These are phyloP conservation scores for Ormia ochracea DNA, from an alignment of 2,888 invertebrate species.

Conservation along the genomic window DNA sequence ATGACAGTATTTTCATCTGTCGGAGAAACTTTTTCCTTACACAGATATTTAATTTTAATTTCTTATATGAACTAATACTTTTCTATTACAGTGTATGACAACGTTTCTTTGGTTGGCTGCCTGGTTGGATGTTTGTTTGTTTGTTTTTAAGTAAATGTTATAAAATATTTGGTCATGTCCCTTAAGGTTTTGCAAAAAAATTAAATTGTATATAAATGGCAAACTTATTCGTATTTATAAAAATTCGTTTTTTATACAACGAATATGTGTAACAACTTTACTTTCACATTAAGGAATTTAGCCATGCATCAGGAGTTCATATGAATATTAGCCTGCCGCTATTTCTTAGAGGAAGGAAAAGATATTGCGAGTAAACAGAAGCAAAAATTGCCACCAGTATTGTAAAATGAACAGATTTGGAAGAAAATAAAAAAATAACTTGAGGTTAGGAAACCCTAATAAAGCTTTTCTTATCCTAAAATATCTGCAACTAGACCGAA, in stretches of 20 bases:
- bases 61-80: not conserved
- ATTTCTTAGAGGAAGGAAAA: not conserved
- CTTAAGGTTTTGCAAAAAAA: conserved; percentile 36
- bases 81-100: not conserved
- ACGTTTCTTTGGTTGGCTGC: too few relatives aligned
- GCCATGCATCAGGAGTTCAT: not conserved
- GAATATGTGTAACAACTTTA: not conserved
- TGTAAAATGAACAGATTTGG: too few relatives aligned
- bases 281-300: not conserved
- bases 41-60: conserved; percentile 16
- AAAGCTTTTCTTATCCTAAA: too few relatives aligned
- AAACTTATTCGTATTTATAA: conserved; percentile 15
- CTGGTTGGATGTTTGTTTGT: conserved; percentile 4
- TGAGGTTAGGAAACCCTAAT: too few relatives aligned
- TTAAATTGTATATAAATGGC: not conserved
- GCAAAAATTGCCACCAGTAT: too few relatives aligned
- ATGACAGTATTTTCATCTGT: conserved; percentile 12
- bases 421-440: too few relatives aligned
- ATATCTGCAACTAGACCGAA: too few relatives aligned
- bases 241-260: not conserved
- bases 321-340: not conserved
- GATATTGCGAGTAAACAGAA: too few relatives aligned
- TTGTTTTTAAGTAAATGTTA: conserved; percentile 39
- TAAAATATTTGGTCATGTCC: conserved; percentile 51
- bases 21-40: conserved; percentile 20